These are phyloP conservation scores for Thera obeliscata DNA, from an alignment of 2,888 invertebrate genomes.

Conservation along the genomic window DNA sequence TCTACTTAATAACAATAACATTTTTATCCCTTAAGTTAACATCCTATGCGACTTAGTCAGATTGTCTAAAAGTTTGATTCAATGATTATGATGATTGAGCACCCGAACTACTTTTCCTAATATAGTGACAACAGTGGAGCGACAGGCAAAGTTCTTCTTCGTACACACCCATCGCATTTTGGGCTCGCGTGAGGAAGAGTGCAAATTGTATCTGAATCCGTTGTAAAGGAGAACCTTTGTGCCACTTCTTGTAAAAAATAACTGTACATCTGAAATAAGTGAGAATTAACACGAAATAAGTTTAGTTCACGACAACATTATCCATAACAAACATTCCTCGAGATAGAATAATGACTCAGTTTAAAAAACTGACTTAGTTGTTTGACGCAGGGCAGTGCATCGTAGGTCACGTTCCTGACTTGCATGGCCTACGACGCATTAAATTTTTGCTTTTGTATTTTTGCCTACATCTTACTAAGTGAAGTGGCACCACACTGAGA, in stretches of 20 bases:
- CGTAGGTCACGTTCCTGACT: no score
- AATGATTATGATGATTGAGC: slow-evolving; percentile 22
- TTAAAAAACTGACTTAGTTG: no score
- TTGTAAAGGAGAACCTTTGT: slow-evolving; percentile 9
- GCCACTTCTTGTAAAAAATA: slow-evolving; percentile 14
- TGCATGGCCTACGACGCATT: no score
- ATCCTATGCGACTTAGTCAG: background rate
- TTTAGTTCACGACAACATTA: background rate
- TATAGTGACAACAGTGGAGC: slow-evolving; percentile 21
- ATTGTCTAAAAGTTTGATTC: background rate
- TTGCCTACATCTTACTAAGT: no score
- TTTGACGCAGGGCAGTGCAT: no score
- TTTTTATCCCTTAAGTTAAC: no score
- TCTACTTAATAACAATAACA: no score
- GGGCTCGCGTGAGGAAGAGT: slow-evolving; percentile 22
- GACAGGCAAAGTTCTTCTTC: slow-evolving; percentile 26
- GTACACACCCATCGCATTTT: slow-evolving; percentile 37
- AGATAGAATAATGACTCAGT: no score
- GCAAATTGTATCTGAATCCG: slow-evolving; percentile 30
- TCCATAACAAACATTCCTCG: no score
- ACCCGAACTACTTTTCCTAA: slow-evolving; percentile 25
- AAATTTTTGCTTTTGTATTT: no score
- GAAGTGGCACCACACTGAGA: no score
- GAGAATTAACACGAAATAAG: background rate
- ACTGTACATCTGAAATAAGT: slow-evolving; percentile 14